Evolutionary conservation across 2,888 invertebrate species (phyloP).

Genomic region (Eucera pruinosa): DNA sequence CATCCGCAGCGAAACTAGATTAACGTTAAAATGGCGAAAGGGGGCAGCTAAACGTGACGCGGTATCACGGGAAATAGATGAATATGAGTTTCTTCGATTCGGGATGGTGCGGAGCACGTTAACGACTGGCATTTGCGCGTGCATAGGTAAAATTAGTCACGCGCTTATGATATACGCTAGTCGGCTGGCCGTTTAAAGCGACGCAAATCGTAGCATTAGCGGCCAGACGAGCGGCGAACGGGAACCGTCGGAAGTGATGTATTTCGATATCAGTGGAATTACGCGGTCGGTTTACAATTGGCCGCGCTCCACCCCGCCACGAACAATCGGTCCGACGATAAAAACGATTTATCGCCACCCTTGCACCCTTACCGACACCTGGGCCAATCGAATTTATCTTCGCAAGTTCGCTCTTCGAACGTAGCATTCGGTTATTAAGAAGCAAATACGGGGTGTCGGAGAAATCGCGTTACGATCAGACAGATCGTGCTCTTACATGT

Average conservation of each 20-base stretch:
- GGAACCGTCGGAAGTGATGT: constrained; percentile 41
- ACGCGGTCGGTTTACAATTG: constrained; percentile 43
- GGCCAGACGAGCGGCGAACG: constrained; percentile 46
- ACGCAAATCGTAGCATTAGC: constrained; percentile 51
- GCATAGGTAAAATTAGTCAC: constrained; percentile 40
- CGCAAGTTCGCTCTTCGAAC: not conserved
- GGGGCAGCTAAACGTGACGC: not conserved
- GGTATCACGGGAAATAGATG: not conserved
- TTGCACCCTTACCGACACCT: not conserved
- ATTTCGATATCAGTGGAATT: constrained; percentile 54
- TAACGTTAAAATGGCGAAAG: not conserved
- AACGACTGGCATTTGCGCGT: constrained; percentile 5
- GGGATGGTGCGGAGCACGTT: not conserved
- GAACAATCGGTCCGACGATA: constrained; percentile 33
- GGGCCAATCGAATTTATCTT: not conserved
- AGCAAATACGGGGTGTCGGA: no score
- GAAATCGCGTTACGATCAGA: no score
- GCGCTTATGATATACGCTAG: constrained; percentile 32
- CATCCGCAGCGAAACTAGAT: no score
- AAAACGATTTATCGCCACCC: constrained; percentile 39
- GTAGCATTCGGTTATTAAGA: not conserved
- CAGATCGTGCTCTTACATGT: no score
- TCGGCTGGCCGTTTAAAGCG: constrained; percentile 24
- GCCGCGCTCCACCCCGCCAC: not conserved
- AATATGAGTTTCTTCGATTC: constrained; percentile 17